These are phyloP conservation scores for Drosophila sordidula DNA, from an alignment of 2,888 invertebrate species.

Conservation along the genomic window DNA sequence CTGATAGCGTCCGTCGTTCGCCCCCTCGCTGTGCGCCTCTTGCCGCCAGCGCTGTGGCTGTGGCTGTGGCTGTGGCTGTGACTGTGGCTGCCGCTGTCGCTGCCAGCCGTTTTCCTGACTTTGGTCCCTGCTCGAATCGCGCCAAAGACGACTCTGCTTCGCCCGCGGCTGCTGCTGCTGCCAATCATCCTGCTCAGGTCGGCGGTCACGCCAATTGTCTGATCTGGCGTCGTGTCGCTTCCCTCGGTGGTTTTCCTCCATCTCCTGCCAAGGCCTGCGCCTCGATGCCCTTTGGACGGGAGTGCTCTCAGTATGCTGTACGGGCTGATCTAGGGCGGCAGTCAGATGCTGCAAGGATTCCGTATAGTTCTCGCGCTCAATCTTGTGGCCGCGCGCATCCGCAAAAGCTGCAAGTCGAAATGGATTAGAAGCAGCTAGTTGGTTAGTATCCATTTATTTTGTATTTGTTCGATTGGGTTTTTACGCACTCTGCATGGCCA, in stretches of 20 bases:
- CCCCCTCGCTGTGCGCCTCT: background rate
- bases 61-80: background rate
- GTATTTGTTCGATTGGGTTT: background rate
- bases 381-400: slow-evolving; percentile 88
- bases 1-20: background rate
- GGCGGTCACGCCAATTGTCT: slow-evolving; percentile 15
- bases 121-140: background rate
- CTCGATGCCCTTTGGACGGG: background rate
- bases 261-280: background rate
- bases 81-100: background rate
- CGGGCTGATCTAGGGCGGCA: background rate
- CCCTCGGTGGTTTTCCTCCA: background rate
- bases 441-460: too few species aligned
- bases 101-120: slow-evolving; percentile 2
- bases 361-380: slow-evolving; percentile 88
- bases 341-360: slow-evolving; percentile 35
- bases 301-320: background rate
- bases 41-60: slow-evolving; percentile 5
- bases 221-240: background rate
- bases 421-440: background rate
- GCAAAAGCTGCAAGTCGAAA: slow-evolving; percentile 86
- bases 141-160: slow-evolving; percentile 6
- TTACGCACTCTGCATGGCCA: slow-evolving; percentile 87
- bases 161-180: background rate
- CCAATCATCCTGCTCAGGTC: slow-evolving; percentile 6